Evolutionary conservation across 1,140 invertebrate genomes (phyloP).

Genomic region (Neodiprion pinetum): DNA sequence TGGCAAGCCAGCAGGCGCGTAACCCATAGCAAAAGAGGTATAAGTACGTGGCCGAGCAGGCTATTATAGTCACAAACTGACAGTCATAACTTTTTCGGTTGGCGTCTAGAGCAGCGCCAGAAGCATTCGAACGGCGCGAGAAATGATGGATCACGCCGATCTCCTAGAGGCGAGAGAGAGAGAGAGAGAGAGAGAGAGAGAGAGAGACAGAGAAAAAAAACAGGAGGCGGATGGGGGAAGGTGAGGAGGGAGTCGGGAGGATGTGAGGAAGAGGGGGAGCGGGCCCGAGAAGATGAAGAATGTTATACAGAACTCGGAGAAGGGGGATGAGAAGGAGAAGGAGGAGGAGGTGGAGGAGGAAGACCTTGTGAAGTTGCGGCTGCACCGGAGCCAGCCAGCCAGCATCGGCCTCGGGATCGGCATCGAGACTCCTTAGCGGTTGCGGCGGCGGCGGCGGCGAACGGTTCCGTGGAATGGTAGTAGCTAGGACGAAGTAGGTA

Average conservation of each 20-base stretch:
- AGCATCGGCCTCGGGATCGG: background rate
- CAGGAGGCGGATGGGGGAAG: constrained; percentile 13
- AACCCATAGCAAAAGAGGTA: background rate
- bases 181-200: constrained; percentile 29
- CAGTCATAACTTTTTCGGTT: constrained; percentile 12
- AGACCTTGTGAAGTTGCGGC: constrained; percentile 4
- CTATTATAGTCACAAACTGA: constrained; percentile 16
- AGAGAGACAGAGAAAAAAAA: background rate
- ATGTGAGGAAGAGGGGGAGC: constrained; percentile 18
- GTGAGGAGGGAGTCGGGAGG: constrained; percentile 28
- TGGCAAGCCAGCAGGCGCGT: background rate
- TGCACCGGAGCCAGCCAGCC: constrained; percentile 1
- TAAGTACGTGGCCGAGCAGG: background rate
- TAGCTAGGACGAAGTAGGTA: constrained; percentile 17
- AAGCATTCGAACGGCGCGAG: constrained; percentile 33
- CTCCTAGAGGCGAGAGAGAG: constrained; percentile 28
- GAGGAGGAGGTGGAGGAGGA: constrained; percentile 17
- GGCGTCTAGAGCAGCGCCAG: constrained; percentile 16
- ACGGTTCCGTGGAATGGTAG: constrained; percentile 12
- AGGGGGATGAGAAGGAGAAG: constrained; percentile 13
- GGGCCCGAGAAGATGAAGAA: constrained; percentile 27
- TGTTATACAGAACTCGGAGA: background rate
- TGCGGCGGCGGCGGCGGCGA: constrained; percentile 16
- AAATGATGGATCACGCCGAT: constrained; percentile 44
- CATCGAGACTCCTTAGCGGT: background rate